A percentile compares a stretch with the other conserved stretches of the same genome.
These are phyloP conservation scores for Pachliopta kotzebuea DNA, from an alignment of 2,888 invertebrate genomes.

Conservation along the genomic window DNA sequence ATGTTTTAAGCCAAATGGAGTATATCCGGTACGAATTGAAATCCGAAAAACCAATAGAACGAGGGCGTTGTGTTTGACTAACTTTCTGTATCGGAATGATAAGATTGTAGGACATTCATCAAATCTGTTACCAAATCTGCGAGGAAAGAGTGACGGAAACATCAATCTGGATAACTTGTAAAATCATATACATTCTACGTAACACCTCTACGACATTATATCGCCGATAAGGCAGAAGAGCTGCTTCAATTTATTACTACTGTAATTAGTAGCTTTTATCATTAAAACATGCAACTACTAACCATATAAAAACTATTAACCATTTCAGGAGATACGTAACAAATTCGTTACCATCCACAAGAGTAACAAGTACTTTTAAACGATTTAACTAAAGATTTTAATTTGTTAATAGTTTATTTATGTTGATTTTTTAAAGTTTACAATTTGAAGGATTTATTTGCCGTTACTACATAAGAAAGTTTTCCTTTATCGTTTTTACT, in stretches of 20 bases:
- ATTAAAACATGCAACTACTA: no score
- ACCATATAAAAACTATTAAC: no score
- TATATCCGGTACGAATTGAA: neutral
- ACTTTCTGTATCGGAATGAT: neutral
- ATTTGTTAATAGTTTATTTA: no score
- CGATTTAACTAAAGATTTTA: no score
- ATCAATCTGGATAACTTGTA: neutral
- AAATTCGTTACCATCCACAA: no score
- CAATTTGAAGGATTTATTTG: no score
- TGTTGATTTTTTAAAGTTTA: no score
- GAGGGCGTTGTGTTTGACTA: neutral
- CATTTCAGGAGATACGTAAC: no score
- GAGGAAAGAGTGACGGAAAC: neutral
- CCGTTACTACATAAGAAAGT: neutral
- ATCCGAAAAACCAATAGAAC: neutral
- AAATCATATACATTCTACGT: neutral
- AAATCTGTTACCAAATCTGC: neutral
- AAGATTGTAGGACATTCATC: neutral
- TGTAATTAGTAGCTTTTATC: no score
- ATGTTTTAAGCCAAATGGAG: no score
- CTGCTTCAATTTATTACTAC: neutral
- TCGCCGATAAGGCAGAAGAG: neutral
- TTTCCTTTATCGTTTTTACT: neutral
- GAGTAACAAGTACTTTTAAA: no score
- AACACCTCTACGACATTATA: neutral